phyloP scores from a whole-genome alignment of 2,888 invertebrate species.

The Pachydiplax longipennis region DNA sequence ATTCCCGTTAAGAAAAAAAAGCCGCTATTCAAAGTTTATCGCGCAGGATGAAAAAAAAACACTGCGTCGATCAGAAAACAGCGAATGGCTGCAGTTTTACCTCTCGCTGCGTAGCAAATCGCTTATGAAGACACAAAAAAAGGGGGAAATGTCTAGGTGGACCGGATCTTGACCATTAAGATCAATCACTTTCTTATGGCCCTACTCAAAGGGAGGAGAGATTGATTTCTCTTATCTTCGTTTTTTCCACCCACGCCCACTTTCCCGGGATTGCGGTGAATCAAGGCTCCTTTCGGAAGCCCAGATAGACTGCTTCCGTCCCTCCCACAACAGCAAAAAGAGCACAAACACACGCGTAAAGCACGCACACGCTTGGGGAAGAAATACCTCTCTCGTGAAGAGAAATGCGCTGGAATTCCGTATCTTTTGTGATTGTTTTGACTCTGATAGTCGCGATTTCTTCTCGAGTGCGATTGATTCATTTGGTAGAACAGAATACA shows the following conservation, averaged over 20 bases:
- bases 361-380: not conserved
- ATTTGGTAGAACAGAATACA: too few species aligned
- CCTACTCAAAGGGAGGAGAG: slow-evolving; percentile 2
- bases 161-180: slow-evolving; percentile 33
- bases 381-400: not conserved
- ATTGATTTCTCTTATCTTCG: slow-evolving; percentile 25
- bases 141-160: not conserved
- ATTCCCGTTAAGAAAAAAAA: too few species aligned
- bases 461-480: too few species aligned
- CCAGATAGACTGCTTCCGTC: slow-evolving; percentile 38
- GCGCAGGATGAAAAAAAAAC: too few species aligned
- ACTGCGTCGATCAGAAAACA: not conserved
- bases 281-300: slow-evolving; percentile 38
- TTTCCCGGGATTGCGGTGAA: slow-evolving; percentile 38
- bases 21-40: too few species aligned
- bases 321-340: not conserved
- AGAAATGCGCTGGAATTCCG: too few species aligned
- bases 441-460: too few species aligned
- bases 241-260: not conserved
- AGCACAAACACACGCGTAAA: not conserved
- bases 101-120: not conserved
- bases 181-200: slow-evolving; percentile 38
- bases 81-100: not conserved
- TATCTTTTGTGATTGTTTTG: too few species aligned
- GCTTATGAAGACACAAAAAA: slow-evolving; percentile 8